Conservation (phyloP, 2,888 invertebrate species). For the Lasioglossum villosulum region DNA sequence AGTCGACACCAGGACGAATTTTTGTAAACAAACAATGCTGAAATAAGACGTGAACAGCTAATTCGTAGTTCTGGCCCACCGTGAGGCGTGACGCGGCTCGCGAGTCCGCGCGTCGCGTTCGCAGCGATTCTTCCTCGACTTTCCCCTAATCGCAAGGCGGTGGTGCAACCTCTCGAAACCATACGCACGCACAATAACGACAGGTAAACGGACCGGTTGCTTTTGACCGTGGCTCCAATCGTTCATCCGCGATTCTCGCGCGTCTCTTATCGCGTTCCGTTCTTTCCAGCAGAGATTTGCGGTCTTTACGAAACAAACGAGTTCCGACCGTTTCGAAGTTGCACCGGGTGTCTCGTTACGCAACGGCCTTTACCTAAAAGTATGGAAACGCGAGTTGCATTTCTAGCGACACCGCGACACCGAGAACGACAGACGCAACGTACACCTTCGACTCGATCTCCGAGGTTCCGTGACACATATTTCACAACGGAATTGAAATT, state of each 20-base stretch:
- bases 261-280: background rate
- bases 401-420: constrained; percentile 31
- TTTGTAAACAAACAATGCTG: no score
- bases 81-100: no score
- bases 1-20: no score
- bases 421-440: background rate
- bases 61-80: no score
- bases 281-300: constrained; percentile 16
- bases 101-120: no score
- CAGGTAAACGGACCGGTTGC: background rate
- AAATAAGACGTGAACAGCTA: no score
- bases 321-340: constrained; percentile 21
- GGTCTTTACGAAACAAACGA: constrained; percentile 47
- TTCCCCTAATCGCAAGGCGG: background rate
- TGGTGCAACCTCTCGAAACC: background rate
- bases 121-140: background rate
- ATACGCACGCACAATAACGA: background rate
- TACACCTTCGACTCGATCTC: background rate
- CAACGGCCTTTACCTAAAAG: constrained; percentile 48
- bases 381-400: constrained; percentile 47
- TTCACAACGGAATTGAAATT: constrained; percentile 39
- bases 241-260: background rate
- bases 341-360: constrained; percentile 31
- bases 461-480: constrained; percentile 25
- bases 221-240: background rate